phyloP scores from a whole-genome alignment of 2,888 invertebrate genomes.

The Calliphora vomitoria region DNA sequence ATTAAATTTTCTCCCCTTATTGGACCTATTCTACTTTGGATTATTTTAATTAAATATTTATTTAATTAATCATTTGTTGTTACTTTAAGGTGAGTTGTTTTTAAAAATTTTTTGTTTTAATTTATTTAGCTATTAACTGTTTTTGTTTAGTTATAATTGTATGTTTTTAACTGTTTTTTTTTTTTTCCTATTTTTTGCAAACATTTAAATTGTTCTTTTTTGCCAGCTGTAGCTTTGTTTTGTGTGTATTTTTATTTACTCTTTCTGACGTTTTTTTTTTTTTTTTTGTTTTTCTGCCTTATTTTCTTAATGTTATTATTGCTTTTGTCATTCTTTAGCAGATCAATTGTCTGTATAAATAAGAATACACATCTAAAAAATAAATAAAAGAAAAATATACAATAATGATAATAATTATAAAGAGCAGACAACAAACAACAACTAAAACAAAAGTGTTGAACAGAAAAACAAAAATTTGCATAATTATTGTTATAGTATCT shows the following conservation, averaged over 20 bases:
- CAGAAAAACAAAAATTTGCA: not conserved
- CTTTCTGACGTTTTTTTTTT: conserved; percentile 16
- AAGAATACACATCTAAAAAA: not conserved
- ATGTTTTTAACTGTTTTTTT: not conserved
- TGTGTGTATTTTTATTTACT: conserved; percentile 28
- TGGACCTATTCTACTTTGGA: conserved; percentile 14
- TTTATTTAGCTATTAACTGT: not conserved
- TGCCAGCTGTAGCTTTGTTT: conserved; percentile 20
- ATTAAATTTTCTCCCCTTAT: not conserved
- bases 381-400: conserved; percentile 3
- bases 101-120: no score
- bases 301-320: not conserved
- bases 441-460: not conserved
- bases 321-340: conserved; percentile 24
- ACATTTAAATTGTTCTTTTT: not conserved
- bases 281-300: conserved; percentile 13
- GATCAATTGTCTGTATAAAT: conserved; percentile 24
- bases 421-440: not conserved
- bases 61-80: conserved; percentile 33
- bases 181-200: not conserved
- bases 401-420: not conserved
- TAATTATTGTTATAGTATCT: not conserved
- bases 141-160: not conserved
- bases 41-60: conserved; percentile 34
- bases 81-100: conserved; percentile 39